Evolutionary conservation across 2,113 vertebrate genomes (phyloP).

Genomic region (Eupsittula cactorum): DNA sequence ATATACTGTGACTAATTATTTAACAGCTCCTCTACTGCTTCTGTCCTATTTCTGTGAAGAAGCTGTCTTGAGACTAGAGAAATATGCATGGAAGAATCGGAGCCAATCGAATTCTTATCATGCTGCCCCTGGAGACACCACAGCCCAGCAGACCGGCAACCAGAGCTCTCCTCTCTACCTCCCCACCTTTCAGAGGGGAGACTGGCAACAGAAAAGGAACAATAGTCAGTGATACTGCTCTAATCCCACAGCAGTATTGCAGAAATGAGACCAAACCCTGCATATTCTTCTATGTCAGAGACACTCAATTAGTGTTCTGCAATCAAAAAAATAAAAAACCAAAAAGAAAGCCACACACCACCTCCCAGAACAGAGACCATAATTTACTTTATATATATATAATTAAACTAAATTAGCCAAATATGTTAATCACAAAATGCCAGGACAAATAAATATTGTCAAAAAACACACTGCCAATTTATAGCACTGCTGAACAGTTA

Average conservation of each 20-base stretch:
- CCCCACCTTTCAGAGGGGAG: not conserved
- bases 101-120: not conserved
- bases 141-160: not conserved
- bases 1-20: not conserved
- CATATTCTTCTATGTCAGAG: not conserved
- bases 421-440: not conserved
- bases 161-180: not conserved
- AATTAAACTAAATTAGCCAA: not conserved
- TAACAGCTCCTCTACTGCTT: not conserved
- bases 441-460: not conserved
- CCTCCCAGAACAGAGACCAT: not conserved
- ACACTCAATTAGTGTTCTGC: not conserved
- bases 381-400: not conserved
- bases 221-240: not conserved
- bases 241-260: not conserved
- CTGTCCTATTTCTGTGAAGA: not conserved
- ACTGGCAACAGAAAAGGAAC: not conserved
- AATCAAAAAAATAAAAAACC: not conserved
- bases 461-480: not conserved
- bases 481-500: not conserved
- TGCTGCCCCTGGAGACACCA: not conserved
- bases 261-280: not conserved
- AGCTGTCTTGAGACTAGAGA: not conserved
- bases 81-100: not conserved
- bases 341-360: not conserved